Conservation (phyloP, 2,888 invertebrate species). For the Heliothis peltigera region DNA sequence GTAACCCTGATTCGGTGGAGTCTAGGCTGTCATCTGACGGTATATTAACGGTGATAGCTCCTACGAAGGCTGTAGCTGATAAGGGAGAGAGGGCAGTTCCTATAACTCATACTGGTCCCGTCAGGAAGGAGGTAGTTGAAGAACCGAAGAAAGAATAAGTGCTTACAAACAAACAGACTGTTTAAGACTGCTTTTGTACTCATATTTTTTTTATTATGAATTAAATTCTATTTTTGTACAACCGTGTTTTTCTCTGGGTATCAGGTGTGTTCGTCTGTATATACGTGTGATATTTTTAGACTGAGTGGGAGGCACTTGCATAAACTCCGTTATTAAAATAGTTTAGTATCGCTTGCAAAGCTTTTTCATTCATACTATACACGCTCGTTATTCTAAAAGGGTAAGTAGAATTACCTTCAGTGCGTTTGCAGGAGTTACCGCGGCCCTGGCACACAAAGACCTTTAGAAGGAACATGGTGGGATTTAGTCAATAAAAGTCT, state of each 20-base stretch:
- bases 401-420: too few species aligned
- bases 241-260: background rate
- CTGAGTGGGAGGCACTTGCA: constrained; percentile 9
- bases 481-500: too few species aligned
- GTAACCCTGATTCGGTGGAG: constrained; percentile 92
- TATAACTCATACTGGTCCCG: constrained; percentile 90
- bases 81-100: constrained; percentile 88
- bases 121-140: constrained; percentile 76
- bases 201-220: background rate
- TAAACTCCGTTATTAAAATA: constrained; percentile 14
- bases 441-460: too few species aligned
- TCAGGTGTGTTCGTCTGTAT: constrained; percentile 1
- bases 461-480: too few species aligned
- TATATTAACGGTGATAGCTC: constrained; percentile 92
- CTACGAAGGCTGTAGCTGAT: constrained; percentile 76
- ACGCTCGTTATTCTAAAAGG: background rate
- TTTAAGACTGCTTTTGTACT: constrained; percentile 46
- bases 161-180: constrained; percentile 12
- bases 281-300: constrained; percentile 29
- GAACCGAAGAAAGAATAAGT: constrained; percentile 51
- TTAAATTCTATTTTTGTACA: constrained; percentile 32
- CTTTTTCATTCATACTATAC: background rate
- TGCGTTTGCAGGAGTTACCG: too few species aligned
- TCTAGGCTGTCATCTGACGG: constrained; percentile 95
- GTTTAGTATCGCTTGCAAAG: constrained; percentile 6